Evolutionary conservation across 1,140 invertebrate genomes (phyloP), one percentile per base, ranked within the genome.

Genomic region (Calephelis nemesis): DNA sequence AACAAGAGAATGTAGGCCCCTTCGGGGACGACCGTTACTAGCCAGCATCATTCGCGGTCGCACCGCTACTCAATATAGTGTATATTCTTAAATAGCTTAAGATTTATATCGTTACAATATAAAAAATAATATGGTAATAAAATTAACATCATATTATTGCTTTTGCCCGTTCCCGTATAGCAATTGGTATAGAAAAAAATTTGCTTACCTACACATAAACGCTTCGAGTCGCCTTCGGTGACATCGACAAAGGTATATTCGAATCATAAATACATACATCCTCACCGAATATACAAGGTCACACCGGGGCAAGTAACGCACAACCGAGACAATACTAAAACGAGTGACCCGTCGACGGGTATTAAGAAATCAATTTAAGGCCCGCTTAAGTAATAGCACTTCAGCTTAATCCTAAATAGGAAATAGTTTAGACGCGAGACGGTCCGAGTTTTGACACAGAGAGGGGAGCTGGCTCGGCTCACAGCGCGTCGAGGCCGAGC

Each of bases 111-210:
- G 86, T 88, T 88, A 91, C 76, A 90, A 91, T 89, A 90, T 88
- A 91, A 89, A 91, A 90, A 91, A 91, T 91, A 90, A 91, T 89
- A 91, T 90, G 87, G 88, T 90, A 90, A 91, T 90, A 87, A 90
- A 91, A 91, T 88, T 91, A 90, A 91, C 88, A 85, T 91, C 85
- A 90, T 90, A 90, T 91, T 91, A 91, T 91, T 91, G 89, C 89
- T 91, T 91, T 88, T 90, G 89, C 89, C 89, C 89, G 89, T 90
- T 91, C 89, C 88, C 89, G 89, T 91, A 91, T 88, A 90, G 88
- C 88, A 85, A 91, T 91, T 89, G 89, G 89, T 91, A 90, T 91
- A 90, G 87, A 90, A 90, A 84, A 83, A 88, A 88, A 84, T 82
- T 90, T 89, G 88, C 80, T 85, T 89, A 91, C 81, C 83, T 81